Conservation (phyloP, 2,888 invertebrate genomes). For the Scelioninae gen. 1 region DNA sequence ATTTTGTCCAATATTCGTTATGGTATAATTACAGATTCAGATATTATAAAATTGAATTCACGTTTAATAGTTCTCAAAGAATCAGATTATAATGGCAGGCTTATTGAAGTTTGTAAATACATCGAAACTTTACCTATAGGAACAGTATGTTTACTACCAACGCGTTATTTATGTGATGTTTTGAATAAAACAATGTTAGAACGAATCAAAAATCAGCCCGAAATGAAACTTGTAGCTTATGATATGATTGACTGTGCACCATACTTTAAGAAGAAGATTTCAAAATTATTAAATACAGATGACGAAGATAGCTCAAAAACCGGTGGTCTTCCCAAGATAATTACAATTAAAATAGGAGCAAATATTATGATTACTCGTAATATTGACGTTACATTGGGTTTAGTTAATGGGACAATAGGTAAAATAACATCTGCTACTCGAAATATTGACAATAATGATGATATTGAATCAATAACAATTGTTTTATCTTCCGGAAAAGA, state of each 20-base stretch:
- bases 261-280: conserved; percentile 35
- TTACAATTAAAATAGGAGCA: conserved; percentile 58
- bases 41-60: too few species aligned
- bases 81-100: too few species aligned
- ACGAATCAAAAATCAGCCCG: too few species aligned
- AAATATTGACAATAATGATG: conserved; percentile 6
- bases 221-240: too few species aligned
- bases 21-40: too few species aligned
- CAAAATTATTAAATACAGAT: conserved; percentile 20
- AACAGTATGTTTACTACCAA: too few species aligned
- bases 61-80: too few species aligned
- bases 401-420: conserved; percentile 74
- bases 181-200: too few species aligned
- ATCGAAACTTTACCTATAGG: too few species aligned
- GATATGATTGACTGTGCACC: conserved; percentile 12
- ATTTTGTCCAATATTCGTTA: too few species aligned
- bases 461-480: conserved; percentile 63
- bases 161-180: too few species aligned
- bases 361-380: conserved; percentile 73
- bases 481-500: conserved; percentile 52
- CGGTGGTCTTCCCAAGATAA: conserved; percentile 21
- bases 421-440: conserved; percentile 57
- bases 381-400: conserved; percentile 72
- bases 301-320: conserved; percentile 63
- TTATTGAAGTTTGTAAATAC: too few species aligned